phyloP scores from a whole-genome alignment of 2,797 vertebrate species.

The Sitta carolinensis region DNA sequence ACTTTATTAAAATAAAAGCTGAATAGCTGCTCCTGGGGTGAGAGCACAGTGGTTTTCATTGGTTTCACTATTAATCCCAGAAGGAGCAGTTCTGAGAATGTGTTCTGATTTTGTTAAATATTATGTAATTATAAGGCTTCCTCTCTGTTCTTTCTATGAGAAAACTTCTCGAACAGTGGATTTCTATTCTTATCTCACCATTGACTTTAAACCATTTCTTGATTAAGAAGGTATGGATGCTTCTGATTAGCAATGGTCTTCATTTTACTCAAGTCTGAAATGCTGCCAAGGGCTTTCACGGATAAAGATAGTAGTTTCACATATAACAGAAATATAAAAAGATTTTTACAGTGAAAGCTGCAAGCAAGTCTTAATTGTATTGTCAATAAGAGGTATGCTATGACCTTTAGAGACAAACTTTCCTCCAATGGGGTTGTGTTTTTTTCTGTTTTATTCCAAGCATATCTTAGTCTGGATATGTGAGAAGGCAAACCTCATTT shows the following conservation, averaged over 20 bases:
- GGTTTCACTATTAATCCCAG: neutral
- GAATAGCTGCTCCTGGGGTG: neutral
- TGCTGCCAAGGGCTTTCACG: neutral
- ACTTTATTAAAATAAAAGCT: neutral
- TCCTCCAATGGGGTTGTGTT: fast-evolving
- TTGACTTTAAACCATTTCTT: neutral
- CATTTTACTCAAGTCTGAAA: neutral
- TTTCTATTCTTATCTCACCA: neutral
- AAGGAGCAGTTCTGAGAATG: neutral
- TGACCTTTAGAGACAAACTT: neutral
- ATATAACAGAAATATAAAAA: neutral
- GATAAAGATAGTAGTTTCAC: neutral
- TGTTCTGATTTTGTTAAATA: neutral
- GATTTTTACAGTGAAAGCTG: neutral
- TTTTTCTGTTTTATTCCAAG: neutral
- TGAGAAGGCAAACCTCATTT: neutral
- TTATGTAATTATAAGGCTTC: neutral
- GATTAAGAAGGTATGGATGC: neutral
- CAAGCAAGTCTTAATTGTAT: neutral
- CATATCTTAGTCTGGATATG: neutral
- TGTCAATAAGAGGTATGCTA: neutral
- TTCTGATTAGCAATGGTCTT: neutral
- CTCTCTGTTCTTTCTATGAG: neutral
- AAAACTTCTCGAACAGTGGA: neutral
- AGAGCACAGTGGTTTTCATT: neutral